phyloP scores from a whole-genome alignment of 2,888 invertebrate genomes.

The Tipula lateralis region DNA sequence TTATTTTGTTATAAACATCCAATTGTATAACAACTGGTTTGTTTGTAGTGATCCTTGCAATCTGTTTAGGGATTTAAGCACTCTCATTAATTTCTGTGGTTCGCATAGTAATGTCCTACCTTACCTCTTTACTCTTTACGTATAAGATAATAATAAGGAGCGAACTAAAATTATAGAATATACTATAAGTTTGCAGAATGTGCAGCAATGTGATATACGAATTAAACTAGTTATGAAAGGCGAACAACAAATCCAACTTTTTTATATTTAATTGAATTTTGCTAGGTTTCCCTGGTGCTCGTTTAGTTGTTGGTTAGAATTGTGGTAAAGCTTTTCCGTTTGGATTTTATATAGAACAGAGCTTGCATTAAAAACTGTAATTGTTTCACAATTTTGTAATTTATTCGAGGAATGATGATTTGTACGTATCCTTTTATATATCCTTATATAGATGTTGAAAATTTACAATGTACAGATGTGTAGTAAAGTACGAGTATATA shows the following conservation, averaged over 20 bases:
- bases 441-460: not conserved
- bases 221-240: not conserved
- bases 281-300: not conserved
- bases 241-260: not conserved
- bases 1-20: no score
- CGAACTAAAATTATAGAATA: no score
- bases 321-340: not conserved
- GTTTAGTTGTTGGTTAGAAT: not conserved
- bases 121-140: no score
- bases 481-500: not conserved
- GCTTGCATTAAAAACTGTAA: not conserved
- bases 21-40: no score
- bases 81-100: no score
- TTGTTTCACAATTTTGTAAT: not conserved
- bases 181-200: no score
- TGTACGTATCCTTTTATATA: not conserved
- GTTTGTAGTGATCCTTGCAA: no score
- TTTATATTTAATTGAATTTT: not conserved
- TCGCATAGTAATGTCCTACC: no score
- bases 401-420: not conserved
- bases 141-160: no score
- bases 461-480: not conserved
- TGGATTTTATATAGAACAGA: not conserved
- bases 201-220: not conserved
- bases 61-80: no score